Base-by-base conservation (phyloP, 2,797 vertebrate species). In the Anguilla marmorata region DNA sequence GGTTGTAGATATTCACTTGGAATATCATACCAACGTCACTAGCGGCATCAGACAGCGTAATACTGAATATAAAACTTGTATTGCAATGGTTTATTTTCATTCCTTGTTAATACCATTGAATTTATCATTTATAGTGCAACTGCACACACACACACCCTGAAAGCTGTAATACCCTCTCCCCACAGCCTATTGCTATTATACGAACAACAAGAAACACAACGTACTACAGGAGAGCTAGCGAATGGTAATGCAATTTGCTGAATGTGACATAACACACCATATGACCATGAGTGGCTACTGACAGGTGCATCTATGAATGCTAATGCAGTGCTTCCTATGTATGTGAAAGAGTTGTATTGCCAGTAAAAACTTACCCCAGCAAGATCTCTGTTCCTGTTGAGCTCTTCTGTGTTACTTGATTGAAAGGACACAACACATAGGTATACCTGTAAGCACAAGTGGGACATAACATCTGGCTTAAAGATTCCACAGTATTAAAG, bases 371-470 rank as follows among this genome's bases (percentile, higher is more conserved):
- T 95, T 92, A 96, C 95, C 95, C 95, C 90, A 96, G 93, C 88
- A 93, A 94, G 60, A 96, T 94, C 91, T 95, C 93, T 79, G 91
- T 92, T 91, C 95, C 95, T 58, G 90, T 86, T 1, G 91, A 91
- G 91, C 90, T 94, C 93, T 92, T 94, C 33, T 96, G 95, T 58
- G 94, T 94, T 86, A 96, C 92, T 87, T 94, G 93, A 92, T 92
- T 95, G 93, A 96, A 96, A 0, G 95, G 95, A 86, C 95, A 96
- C 86, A 96, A 89, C 1, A 93, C 93, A 48, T 96, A 96, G 33
- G 90, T 91, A 60, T 95, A 96, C 92, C 95, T 96, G 91, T 85
- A 88, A 91, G 76, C 87, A 76, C 86, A 88, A 0, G 11, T 58
- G 41, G 0, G 33, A 30, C 37, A 63, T 1, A 9, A 58, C 19